These are phyloP conservation scores for Potamarius usumacintae DNA, from an alignment of 2,113 vertebrate species.

Conservation along the genomic window DNA sequence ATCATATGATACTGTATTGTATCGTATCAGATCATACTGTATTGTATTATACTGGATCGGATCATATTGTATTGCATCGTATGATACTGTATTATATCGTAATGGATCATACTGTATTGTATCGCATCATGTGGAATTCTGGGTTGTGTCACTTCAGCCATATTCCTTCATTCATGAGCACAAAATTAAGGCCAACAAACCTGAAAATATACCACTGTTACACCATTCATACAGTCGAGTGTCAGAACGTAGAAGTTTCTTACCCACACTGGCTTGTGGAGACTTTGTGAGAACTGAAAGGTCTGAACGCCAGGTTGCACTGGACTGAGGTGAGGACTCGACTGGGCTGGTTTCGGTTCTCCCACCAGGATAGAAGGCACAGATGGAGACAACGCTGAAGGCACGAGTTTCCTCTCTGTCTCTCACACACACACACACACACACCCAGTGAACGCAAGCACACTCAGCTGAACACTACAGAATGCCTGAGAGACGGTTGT, in stretches of 20 bases:
- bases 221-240: neutral
- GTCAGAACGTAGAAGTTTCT: constrained; percentile 41
- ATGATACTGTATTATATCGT: too few relatives aligned
- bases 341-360: constrained; percentile 75
- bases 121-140: too few relatives aligned
- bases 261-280: constrained; percentile 79
- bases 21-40: too few relatives aligned
- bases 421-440: constrained; percentile 53
- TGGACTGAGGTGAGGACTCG: constrained; percentile 80
- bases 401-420: constrained; percentile 94
- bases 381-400: constrained; percentile 83
- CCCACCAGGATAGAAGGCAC: constrained; percentile 87
- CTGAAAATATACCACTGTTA: too few relatives aligned
- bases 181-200: too few relatives aligned
- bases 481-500: neutral
- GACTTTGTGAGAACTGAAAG: constrained; percentile 74
- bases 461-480: neutral
- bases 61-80: too few relatives aligned
- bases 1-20: too few relatives aligned
- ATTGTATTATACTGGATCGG: too few relatives aligned
- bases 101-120: too few relatives aligned
- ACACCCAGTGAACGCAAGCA: constrained; percentile 7
- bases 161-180: too few relatives aligned
- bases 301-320: constrained; percentile 69
- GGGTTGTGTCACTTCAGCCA: too few relatives aligned